A percentile compares a stretch with the other conserved stretches of the same genome.
Evolutionary conservation across 2,888 invertebrate species (phyloP).

Genomic region (Amphipyra tragopoginis): DNA sequence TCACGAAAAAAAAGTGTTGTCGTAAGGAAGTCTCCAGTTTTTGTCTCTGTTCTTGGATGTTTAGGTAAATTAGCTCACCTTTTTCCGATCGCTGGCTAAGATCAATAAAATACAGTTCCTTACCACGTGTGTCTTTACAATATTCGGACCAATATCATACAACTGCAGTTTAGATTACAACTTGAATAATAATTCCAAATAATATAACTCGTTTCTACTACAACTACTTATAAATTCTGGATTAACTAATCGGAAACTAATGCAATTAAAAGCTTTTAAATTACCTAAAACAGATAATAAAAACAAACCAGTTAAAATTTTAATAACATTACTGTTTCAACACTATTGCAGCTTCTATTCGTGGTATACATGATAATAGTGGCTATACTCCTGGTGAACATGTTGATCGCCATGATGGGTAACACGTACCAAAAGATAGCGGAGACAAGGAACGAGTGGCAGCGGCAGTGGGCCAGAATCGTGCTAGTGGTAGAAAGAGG

Average conservation of each 20-base stretch:
- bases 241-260: slow-evolving; percentile 23
- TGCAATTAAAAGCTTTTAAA: slow-evolving; percentile 21
- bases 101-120: no score
- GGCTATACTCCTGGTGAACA: slow-evolving; percentile 97
- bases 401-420: slow-evolving; percentile 99
- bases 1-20: no score
- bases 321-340: slow-evolving; percentile 15
- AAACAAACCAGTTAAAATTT: slow-evolving; percentile 30
- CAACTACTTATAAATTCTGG: slow-evolving; percentile 19
- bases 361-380: slow-evolving; percentile 99
- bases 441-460: slow-evolving; percentile 99
- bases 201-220: slow-evolving; percentile 17
- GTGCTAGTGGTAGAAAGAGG: slow-evolving; percentile 99
- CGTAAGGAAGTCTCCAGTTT: no score
- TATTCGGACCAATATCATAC: not conserved
- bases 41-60: no score
- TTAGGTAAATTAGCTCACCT: no score
- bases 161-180: not conserved
- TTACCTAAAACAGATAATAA: slow-evolving; percentile 23
- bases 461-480: slow-evolving; percentile 99
- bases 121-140: no score
- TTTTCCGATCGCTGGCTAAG: no score
- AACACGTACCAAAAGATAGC: slow-evolving; percentile 99
- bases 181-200: not conserved
- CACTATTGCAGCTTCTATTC: slow-evolving; percentile 93